A percentile compares a stretch with the other conserved stretches of the same genome.
These are phyloP conservation scores for Schrankia costaestrigalis DNA, from an alignment of 2,888 invertebrate genomes.

Conservation along the genomic window DNA sequence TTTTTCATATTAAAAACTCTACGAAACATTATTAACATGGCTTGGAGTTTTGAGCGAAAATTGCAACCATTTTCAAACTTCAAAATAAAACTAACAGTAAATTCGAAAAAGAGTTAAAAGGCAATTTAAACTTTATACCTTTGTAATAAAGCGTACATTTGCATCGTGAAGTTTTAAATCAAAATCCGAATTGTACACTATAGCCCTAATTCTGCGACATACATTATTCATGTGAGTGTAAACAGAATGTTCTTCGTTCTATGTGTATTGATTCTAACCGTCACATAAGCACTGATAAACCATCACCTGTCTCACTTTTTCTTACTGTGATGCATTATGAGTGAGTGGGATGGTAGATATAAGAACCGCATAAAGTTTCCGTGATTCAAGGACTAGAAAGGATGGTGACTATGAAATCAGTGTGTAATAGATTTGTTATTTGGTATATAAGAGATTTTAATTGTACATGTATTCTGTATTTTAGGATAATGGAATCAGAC, in stretches of 20 bases:
- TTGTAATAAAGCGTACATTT: background rate
- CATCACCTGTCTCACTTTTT: conserved; percentile 18
- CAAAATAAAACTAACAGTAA: too few relatives aligned
- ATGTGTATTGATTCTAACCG: conserved; percentile 28
- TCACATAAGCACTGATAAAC: conserved; percentile 11
- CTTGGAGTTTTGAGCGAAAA: too few relatives aligned
- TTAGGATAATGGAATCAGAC: too few relatives aligned
- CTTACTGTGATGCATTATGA: background rate
- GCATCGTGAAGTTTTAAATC: conserved; percentile 23
- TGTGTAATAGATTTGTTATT: conserved; percentile 18
- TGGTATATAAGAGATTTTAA: conserved; percentile 13
- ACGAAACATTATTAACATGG: too few relatives aligned
- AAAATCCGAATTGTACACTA: conserved; percentile 23
- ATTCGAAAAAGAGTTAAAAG: too few relatives aligned
- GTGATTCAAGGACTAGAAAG: conserved; percentile 10
- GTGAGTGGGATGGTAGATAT: conserved; percentile 1
- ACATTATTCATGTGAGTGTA: conserved; percentile 31
- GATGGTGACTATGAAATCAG: conserved; percentile 15
- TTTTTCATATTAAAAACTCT: too few relatives aligned
- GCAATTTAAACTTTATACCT: conserved; percentile 5
- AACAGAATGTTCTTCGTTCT: conserved; percentile 21
- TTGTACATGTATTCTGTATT: too few relatives aligned
- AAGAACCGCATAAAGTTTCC: conserved; percentile 9
- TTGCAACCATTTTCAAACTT: too few relatives aligned
- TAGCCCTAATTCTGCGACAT: conserved; percentile 24